Evolutionary conservation across 2,797 vertebrate genomes (phyloP).

Genomic region (Melanotaenia pygmaea): DNA sequence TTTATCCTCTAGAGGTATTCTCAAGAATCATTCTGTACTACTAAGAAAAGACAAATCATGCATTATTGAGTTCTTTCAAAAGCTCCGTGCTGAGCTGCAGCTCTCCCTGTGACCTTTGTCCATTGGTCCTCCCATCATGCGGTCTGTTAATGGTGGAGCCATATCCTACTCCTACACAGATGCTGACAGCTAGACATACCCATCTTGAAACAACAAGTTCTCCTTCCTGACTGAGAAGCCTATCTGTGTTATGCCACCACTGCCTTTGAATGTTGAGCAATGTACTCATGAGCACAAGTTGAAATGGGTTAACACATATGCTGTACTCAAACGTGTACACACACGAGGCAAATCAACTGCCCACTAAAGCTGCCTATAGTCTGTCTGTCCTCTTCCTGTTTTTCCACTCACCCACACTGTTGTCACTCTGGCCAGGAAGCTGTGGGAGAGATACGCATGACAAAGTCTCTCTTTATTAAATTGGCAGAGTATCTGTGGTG

Average conservation of each 20-base stretch:
- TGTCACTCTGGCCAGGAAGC: conserved; percentile 84
- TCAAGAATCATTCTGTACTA: conserved; percentile 45
- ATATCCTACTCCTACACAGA: conserved; percentile 45
- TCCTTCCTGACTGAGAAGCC: conserved; percentile 63
- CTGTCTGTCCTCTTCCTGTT: conserved; percentile 84
- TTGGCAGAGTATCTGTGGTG: conserved; percentile 78
- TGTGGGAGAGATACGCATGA: conserved; percentile 82
- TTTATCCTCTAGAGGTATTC: conserved; percentile 39
- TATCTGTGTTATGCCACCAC: conserved; percentile 58
- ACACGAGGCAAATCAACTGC: conserved; percentile 58
- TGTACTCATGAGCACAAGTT: conserved; percentile 63
- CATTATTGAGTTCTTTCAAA: conserved; percentile 65
- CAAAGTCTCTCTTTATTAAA: conserved; percentile 84
- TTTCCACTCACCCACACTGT: conserved; percentile 82
- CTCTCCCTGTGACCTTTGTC: conserved; percentile 53
- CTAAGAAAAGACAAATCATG: conserved; percentile 64
- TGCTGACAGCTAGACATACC: conserved; percentile 62
- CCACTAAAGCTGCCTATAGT: conserved; percentile 64
- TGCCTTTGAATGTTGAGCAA: conserved; percentile 64
- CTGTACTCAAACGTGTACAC: conserved; percentile 46
- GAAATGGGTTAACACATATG: conserved; percentile 57
- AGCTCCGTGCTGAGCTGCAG: conserved; percentile 46
- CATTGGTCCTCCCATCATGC: conserved; percentile 60
- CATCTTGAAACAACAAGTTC: conserved; percentile 65
- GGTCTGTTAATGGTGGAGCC: conserved; percentile 57